Conservation (phyloP, 30 jellyfish, hydroid and myxozoan species). For the Aurelia aurita complex sp. Pacific region DNA sequence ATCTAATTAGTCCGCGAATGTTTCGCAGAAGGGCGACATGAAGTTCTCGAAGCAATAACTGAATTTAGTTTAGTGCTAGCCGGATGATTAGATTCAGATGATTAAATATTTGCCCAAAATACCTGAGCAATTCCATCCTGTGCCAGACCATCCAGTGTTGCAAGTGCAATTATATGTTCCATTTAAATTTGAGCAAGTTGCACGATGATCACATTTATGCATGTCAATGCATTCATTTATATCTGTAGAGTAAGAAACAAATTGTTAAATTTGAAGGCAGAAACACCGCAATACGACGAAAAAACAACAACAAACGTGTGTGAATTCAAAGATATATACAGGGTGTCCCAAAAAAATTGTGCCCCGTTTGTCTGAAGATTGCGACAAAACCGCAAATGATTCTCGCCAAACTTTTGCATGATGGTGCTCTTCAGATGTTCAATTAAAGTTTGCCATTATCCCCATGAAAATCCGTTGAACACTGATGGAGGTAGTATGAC, state of each 20-base stretch:
- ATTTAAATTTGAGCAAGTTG: conserved; percentile 66
- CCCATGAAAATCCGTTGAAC: not conserved
- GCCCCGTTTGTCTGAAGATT: too few relatives aligned
- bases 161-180: conserved; percentile 76
- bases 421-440: too few relatives aligned
- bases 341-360: not conserved
- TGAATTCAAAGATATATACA: not conserved
- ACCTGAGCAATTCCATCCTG: conserved; percentile 74
- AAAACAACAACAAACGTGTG: too few relatives aligned
- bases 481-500: too few relatives aligned
- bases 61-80: too few relatives aligned
- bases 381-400: too few relatives aligned
- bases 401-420: too few relatives aligned
- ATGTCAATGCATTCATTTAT: conserved; percentile 59
- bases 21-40: too few relatives aligned
- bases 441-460: not conserved
- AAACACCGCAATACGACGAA: not conserved
- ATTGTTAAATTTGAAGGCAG: not conserved
- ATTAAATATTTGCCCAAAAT: not conserved
- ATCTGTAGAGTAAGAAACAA: conserved; percentile 34
- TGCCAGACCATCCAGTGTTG: conserved; percentile 71
- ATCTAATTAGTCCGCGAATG: too few relatives aligned
- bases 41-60: too few relatives aligned
- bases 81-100: too few relatives aligned
- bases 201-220: conserved; percentile 41